Percentiles rank a stretch among this genome's conserved stretches.
phyloP scores from a whole-genome alignment of 2,888 invertebrate genomes.

The Mythimna loreyi region DNA sequence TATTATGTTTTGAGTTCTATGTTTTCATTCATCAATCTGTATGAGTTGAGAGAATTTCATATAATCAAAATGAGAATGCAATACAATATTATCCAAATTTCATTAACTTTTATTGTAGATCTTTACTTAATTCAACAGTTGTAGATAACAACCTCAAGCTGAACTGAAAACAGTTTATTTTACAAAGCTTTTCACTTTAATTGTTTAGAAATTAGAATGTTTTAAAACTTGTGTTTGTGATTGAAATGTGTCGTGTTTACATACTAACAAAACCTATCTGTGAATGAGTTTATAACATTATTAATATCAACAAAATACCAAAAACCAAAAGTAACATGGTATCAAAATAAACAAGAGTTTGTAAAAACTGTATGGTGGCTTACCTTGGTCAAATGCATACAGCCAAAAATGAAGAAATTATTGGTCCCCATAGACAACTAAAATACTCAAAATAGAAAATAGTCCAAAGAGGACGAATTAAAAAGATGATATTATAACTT shows the following conservation, averaged over 20 bases:
- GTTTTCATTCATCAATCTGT: constrained; percentile 10
- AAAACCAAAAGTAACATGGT: neutral
- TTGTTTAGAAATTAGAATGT: constrained; percentile 20
- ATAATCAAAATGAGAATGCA: neutral
- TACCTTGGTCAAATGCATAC: neutral
- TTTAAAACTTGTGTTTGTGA: constrained; percentile 15
- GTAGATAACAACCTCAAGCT: constrained; percentile 26
- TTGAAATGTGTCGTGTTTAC: constrained; percentile 38
- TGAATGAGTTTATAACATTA: constrained; percentile 67
- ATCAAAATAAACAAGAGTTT: neutral
- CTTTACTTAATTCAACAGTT: neutral
- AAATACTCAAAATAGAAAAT: constrained; percentile 8
- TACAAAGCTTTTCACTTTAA: constrained; percentile 19
- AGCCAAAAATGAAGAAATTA: neutral
- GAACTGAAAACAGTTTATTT: constrained; percentile 24
- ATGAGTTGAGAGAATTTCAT: constrained; percentile 7
- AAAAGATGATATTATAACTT: constrained; percentile 70
- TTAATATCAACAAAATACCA: constrained; percentile 1
- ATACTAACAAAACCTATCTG: constrained; percentile 62
- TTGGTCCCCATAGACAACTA: neutral
- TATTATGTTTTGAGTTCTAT: constrained; percentile 22
- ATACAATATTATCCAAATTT: neutral
- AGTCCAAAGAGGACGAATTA: constrained; percentile 7
- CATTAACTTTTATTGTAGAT: neutral
- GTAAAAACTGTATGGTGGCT: constrained; percentile 20